Percentiles rank a stretch among this genome's conserved stretches.
Evolutionary conservation across 2,888 invertebrate genomes (phyloP).

Genomic region (Trilocha varians): DNA sequence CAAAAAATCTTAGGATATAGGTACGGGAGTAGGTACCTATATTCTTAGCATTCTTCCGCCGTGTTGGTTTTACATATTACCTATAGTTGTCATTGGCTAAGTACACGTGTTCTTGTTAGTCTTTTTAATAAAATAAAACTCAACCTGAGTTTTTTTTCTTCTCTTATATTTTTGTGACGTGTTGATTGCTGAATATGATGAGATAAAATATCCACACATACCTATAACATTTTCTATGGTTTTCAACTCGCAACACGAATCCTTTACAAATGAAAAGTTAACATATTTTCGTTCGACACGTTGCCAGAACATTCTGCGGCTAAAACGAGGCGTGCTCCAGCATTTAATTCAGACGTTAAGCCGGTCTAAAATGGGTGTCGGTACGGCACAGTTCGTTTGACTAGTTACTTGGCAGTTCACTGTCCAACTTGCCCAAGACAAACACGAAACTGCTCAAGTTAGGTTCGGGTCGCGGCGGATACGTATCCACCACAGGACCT

Average conservation of each 20-base stretch:
- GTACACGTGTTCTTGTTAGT: no score
- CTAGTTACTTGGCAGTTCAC: slow-evolving; percentile 54
- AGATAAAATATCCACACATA: slow-evolving; percentile 4
- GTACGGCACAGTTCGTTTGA: slow-evolving; percentile 44
- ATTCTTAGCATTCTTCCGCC: no score
- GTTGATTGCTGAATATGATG: background rate
- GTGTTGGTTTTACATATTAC: no score
- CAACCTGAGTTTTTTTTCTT: no score
- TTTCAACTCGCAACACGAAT: slow-evolving; percentile 17
- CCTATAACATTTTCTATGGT: slow-evolving; percentile 13
- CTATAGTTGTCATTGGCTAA: no score
- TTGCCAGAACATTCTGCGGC: slow-evolving; percentile 18
- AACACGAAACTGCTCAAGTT: slow-evolving; percentile 56
- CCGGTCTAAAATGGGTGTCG: slow-evolving; percentile 30
- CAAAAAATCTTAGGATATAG: no score
- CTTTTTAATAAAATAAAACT: no score
- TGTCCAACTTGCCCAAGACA: slow-evolving; percentile 61
- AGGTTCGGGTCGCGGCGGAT: slow-evolving; percentile 27
- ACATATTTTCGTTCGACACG: slow-evolving; percentile 18
- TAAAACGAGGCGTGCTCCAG: slow-evolving; percentile 36
- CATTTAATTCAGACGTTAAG: slow-evolving; percentile 52
- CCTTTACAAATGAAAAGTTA: slow-evolving; percentile 18
- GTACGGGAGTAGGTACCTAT: no score
- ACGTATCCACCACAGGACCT: slow-evolving; percentile 33
- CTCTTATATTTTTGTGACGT: background rate